phyloP scores from a whole-genome alignment of 2,797 vertebrate species.

The Selene dorsalis region DNA sequence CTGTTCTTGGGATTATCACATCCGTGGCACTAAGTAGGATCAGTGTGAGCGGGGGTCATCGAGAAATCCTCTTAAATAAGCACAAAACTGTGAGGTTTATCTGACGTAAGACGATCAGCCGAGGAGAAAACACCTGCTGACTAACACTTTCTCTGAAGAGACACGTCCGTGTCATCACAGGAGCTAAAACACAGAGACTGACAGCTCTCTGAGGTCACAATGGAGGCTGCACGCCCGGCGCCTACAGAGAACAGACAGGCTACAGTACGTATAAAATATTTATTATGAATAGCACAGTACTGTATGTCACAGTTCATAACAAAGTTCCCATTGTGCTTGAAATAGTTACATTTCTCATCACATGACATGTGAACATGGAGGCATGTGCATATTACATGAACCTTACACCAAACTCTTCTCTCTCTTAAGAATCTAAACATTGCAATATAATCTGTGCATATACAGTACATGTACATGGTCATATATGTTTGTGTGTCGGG shows the following conservation, averaged over 20 bases:
- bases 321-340: constrained; percentile 82
- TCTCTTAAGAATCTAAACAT: constrained; percentile 62
- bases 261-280: constrained; percentile 84
- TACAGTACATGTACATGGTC: constrained; percentile 42
- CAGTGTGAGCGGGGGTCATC: constrained; percentile 61
- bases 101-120: constrained; percentile 72
- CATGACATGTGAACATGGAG: constrained; percentile 72
- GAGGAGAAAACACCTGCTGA: constrained; percentile 66
- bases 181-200: constrained; percentile 38
- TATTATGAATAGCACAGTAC: constrained; percentile 84
- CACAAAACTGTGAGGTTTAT: constrained; percentile 67
- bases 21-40: constrained; percentile 77
- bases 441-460: constrained; percentile 73
- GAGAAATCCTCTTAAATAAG: constrained; percentile 81
- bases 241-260: constrained; percentile 34
- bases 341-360: constrained; percentile 77
- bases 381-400: constrained; percentile 79
- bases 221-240: neutral
- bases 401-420: constrained; percentile 54
- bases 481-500: constrained; percentile 15
- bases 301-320: constrained; percentile 80
- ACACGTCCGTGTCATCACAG: constrained; percentile 38
- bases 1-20: constrained; percentile 69
- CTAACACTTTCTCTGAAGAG: constrained; percentile 62
- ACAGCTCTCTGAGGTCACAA: neutral